Evolutionary conservation across 2,113 vertebrate genomes (phyloP), one percentile per base, ranked within the genome.

Genomic region (Corvus moneduloides): DNA sequence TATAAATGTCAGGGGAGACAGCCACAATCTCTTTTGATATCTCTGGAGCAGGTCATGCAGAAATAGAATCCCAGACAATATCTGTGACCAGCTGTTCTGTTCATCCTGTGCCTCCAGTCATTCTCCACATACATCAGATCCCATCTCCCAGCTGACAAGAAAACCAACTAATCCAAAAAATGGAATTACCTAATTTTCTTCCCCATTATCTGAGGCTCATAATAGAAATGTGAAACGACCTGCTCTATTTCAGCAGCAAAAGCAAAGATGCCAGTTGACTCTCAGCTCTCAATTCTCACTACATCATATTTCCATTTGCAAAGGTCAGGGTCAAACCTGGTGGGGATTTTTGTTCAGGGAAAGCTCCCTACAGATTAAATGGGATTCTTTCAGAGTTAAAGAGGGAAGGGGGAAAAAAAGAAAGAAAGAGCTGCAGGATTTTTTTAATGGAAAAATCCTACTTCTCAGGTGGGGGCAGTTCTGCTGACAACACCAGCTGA

Each of bases 181-280:
- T 83, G 87, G 85, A 88, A 94, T 95, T 96, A 92, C 93, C 93
- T 95, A 77, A 95, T 95, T 96, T 94, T 94, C 92, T 92, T 95
- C 83, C 73, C 94, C 46, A 79, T 88, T 96, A 96, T 91, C 82
- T 88, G 64, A 92, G 75, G 72, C 85, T 93, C 85, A 67, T 94
- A 94, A 94, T 86, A 96, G 93, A 95, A 96, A 95, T 87, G 87
- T 89, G 91, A 95, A 97, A 94, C 0, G 61, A 95, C 85, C 75
- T 74, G 72, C 52, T 95, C 72, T 83, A 84, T 81, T 96, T 93
- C 94, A 94, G 88, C 87, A 77, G 93, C 58, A 61, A 78, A 95
- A 67, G 79, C 4, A 11, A 81, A 88, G 82, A 88, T 73, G 75
- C 87, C 55, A 32, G 87, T 95, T 91, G 95, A 85, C 87, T 96